A percentile compares a stretch with the other conserved stretches of the same genome.
Evolutionary conservation across 2,888 invertebrate genomes (phyloP).

Genomic region (Pollenia amentaria): DNA sequence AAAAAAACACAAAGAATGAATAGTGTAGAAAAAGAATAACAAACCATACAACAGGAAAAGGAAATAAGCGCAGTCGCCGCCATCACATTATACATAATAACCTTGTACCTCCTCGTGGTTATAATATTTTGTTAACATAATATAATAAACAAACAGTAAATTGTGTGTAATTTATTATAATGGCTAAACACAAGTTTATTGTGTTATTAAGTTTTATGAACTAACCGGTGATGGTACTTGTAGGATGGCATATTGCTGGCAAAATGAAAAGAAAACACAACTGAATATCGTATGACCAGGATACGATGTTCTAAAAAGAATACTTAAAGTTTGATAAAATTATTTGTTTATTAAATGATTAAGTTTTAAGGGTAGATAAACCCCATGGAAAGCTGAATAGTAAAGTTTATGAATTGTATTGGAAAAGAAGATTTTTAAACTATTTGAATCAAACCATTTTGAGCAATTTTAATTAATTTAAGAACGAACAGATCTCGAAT

Average conservation of each 20-base stretch:
- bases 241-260: constrained; percentile 3
- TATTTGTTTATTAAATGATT: neutral
- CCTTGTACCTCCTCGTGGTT: constrained; percentile 26
- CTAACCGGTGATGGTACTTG: constrained; percentile 23
- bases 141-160: constrained; percentile 65
- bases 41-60: constrained; percentile 23
- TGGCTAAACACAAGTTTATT: constrained; percentile 58
- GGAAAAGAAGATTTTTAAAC: no score
- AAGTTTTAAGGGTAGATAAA: no score
- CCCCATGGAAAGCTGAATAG: no score
- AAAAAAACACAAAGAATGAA: neutral
- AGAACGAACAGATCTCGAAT: no score
- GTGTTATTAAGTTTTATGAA: constrained; percentile 47
- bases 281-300: neutral
- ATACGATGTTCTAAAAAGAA: no score
- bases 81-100: constrained; percentile 26
- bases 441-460: no score
- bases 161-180: constrained; percentile 64
- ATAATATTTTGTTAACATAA: constrained; percentile 46
- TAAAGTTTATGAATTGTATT: no score
- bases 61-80: constrained; percentile 25
- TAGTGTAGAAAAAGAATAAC: neutral
- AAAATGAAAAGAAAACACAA: neutral
- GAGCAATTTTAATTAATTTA: no score
- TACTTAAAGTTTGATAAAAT: neutral